Evolutionary conservation across 2,888 invertebrate species (phyloP), one percentile per base, ranked within the genome.

Genomic region (Rotaria magnacalcarata): DNA sequence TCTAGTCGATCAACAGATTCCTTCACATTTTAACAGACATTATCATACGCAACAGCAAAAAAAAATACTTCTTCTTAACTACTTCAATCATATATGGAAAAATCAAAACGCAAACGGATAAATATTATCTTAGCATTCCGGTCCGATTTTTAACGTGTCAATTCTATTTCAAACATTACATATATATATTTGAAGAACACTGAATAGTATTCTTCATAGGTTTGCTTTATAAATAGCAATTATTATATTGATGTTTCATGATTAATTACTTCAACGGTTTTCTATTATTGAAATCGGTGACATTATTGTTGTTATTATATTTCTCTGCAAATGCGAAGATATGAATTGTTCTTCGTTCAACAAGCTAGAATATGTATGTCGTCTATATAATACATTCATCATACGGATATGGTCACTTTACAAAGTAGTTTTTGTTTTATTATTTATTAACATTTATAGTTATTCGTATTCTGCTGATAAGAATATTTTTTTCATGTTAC

Each of bases 241-340:
- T 67, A 14, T 67, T 67, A 34, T 16, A 6, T 1, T 16, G 11
- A 27, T 67, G 34, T 2, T 16, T 67, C 34, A 34, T 67, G 34
- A n/a, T 67, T 16, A 14, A 27, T 34, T 41, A 56, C 6, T 56
- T 56, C 1, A 56, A 41, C 67, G 34, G 67, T 67, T 67, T 67
- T 67, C 67, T 67, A 41, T 19, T 67, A 67, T 67, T 67, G 67
- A 67, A 67, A 67, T 67, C 67, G 67, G 67, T 67, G 67, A 67
- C 67, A 67, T 67, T 67, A 67, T 67, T 67, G 7, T 27, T 34
- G 34, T 19, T 67, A 34, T 27, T 67, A 11, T 50, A 50, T 50
- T 67, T 67, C 34, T 67, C 19, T 67, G 19, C 16, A 21, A 3
- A 54, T 54, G 54, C 54, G 54, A 54, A 54, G 54, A 4, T 21